Percentiles rank a stretch among this genome's conserved stretches.
Evolutionary conservation across 2,797 vertebrate species (phyloP).

Genomic region (Gallinago nigripennis): DNA sequence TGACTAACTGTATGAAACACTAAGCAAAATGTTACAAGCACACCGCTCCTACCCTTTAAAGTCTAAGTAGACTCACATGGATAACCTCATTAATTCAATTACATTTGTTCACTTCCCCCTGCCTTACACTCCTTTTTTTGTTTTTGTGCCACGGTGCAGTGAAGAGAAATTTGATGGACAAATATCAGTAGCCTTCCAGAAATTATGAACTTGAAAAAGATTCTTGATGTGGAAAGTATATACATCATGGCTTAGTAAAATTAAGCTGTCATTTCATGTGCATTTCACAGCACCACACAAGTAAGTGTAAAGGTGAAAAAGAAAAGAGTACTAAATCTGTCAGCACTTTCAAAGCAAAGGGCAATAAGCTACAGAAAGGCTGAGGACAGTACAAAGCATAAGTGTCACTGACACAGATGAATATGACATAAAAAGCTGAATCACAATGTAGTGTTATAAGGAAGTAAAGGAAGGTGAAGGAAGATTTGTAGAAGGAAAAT

Average conservation of each 20-base stretch:
- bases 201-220: background rate
- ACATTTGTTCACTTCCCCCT: background rate
- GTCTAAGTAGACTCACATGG: constrained; percentile 11
- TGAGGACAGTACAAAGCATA: background rate
- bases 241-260: background rate
- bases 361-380: background rate
- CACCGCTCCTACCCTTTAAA: background rate
- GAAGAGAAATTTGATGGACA: background rate
- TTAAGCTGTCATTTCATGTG: background rate
- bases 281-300: background rate
- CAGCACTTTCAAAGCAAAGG: background rate
- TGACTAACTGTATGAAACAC: background rate
- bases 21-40: background rate
- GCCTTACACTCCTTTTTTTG: background rate
- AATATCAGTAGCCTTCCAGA: background rate
- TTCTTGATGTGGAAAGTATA: background rate
- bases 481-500: background rate
- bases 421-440: background rate
- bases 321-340: background rate
- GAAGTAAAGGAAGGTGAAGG: background rate
- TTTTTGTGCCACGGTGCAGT: background rate
- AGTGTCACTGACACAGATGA: background rate
- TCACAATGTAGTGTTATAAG: accelerated
- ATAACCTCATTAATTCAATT: constrained; percentile 57
- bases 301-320: background rate